Conservation (phyloP, 2,113 vertebrate genomes). For the Stercorarius parasiticus region DNA sequence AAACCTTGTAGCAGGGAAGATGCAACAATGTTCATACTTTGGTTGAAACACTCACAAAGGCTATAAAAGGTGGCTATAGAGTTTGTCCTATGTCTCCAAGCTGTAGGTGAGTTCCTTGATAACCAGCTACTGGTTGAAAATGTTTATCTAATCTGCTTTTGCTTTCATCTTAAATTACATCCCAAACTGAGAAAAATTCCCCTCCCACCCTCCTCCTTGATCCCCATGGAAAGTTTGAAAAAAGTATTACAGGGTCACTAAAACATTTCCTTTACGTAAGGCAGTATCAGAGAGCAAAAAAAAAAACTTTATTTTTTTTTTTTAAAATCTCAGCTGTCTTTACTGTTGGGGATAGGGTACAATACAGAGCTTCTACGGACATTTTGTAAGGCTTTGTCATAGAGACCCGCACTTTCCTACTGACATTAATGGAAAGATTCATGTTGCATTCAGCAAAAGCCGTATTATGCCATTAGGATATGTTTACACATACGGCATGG, state of each 20-base stretch:
- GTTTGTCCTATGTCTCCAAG: not conserved
- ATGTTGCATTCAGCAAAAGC: not conserved
- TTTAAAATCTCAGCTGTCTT: not conserved
- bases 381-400: not conserved
- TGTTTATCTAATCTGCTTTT: not conserved
- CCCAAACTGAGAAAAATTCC: not conserved
- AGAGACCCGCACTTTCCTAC: not conserved
- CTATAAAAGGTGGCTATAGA: not conserved
- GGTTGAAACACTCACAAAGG: not conserved
- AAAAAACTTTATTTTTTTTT: not conserved
- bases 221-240: not conserved
- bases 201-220: accelerated
- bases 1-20: not conserved
- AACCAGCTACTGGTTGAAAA: not conserved
- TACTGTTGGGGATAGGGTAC: not conserved
- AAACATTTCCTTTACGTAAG: not conserved
- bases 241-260: not conserved
- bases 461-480: not conserved
- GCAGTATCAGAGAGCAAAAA: not conserved
- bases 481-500: not conserved
- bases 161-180: not conserved
- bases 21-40: accelerated
- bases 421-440: not conserved
- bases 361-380: not conserved
- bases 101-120: not conserved